Conservation (phyloP, 2,888 invertebrate species). For the Amitus sp. region DNA sequence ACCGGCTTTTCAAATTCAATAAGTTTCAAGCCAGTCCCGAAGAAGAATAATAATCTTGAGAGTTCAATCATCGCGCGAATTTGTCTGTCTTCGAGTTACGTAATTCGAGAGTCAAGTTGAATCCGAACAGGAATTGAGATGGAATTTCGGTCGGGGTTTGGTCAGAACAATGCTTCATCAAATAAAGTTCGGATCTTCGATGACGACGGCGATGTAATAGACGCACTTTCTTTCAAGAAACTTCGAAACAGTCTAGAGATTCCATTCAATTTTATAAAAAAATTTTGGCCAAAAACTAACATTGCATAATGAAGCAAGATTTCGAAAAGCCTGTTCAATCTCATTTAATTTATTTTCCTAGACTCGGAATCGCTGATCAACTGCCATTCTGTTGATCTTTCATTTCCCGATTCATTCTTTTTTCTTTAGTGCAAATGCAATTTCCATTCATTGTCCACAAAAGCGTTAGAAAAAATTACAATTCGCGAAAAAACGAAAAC, state of each 20-base stretch:
- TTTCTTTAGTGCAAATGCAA: neutral
- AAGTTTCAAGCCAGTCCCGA: slow-evolving; percentile 14
- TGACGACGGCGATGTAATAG: no score
- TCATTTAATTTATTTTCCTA: neutral
- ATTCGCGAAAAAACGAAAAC: no score
- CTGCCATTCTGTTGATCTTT: neutral
- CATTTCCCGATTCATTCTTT: neutral
- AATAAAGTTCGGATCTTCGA: no score
- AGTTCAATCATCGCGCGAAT: slow-evolving; percentile 11
- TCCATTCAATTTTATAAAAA: slow-evolving; percentile 5
- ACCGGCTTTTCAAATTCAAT: no score
- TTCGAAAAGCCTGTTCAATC: neutral
- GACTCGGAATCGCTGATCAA: neutral
- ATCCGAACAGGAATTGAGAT: no score
- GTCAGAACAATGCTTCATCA: no score
- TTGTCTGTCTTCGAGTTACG: slow-evolving; percentile 13
- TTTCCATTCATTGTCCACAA: no score
- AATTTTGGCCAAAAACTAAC: neutral
- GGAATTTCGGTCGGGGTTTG: no score
- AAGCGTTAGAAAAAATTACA: no score
- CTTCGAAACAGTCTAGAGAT: no score
- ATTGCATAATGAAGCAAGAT: neutral
- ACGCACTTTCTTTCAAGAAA: no score
- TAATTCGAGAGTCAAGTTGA: slow-evolving; percentile 11
- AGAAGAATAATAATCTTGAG: slow-evolving; percentile 22